Base-by-base conservation (phyloP, 2,888 invertebrate species). In the Leptinotarsa juncta region DNA sequence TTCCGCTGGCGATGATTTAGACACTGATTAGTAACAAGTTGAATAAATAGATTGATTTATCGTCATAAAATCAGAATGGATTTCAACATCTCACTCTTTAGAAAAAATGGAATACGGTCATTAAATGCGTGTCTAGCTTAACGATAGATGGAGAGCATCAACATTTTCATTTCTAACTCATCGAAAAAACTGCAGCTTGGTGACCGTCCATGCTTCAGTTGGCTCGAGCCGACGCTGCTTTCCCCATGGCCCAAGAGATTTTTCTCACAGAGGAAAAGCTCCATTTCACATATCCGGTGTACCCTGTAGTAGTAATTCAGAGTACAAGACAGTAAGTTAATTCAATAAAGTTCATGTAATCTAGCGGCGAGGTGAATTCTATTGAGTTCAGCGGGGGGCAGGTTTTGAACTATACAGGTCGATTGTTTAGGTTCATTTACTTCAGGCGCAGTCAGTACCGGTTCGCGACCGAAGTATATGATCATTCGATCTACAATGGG, bases 251-350 rank as follows among this genome's bases (percentile, higher is more conserved):
- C 4, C 62, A 42, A 26, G 62, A 66, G 70, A 70, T 73, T 73
- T 73, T 73, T 66, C 57, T 70, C 60, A 50, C 70, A 73, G 65
- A 73, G 73, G 73, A 73, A 73, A 73, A 73, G 73, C 73, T 73
- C 70, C 73, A 73, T 73, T 73, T 66, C 73, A 66, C 48, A 70
- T 66, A 73, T 73, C 73, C 73, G 73, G 73, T 73, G 32, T 62
- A n/a, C 62, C 62, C 62, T 62, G 32, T 62, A 62, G 62, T 32
- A 62, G 18, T 42, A 42, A 42, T 62, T 62, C 62, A 62, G 62
- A 62, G 18, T 62, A 26, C 62, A 62, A 62, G 62, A 62, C 62
- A 62, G 62, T 32, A n/a, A 62, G 62, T 62, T 62, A 42, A 62
- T 62, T 62, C 62, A 62, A 62, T 62, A 62, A 62, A 62, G 62